These are phyloP conservation scores for Notospermus geniculatus DNA, from an alignment of 1,140 invertebrate species.

Conservation along the genomic window DNA sequence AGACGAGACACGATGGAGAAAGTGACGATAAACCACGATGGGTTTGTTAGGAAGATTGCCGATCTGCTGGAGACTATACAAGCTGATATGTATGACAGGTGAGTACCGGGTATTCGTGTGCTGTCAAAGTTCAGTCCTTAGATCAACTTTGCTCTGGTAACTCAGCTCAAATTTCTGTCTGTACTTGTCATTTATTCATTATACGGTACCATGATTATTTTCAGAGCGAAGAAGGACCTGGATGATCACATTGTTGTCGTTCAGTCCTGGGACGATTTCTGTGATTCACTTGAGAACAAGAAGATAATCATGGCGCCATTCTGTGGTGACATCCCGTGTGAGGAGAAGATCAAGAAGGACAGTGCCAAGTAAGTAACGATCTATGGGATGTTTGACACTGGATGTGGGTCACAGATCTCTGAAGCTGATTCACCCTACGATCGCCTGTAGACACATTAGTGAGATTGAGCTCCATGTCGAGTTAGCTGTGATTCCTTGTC, in stretches of 20 bases:
- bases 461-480: too few relatives aligned
- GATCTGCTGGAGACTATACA: slow-evolving; percentile 83
- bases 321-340: slow-evolving; percentile 85
- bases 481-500: too few relatives aligned
- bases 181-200: too few relatives aligned
- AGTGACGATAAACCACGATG: slow-evolving; percentile 64
- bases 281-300: slow-evolving; percentile 76
- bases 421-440: too few relatives aligned
- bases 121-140: too few relatives aligned
- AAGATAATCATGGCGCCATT: slow-evolving; percentile 90
- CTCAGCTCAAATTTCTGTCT: too few relatives aligned
- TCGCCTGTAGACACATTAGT: too few relatives aligned
- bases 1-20: slow-evolving; percentile 85
- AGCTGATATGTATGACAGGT: slow-evolving; percentile 74
- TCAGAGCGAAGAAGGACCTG: slow-evolving; percentile 74
- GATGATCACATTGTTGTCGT: slow-evolving; percentile 70
- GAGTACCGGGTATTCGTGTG: too few relatives aligned
- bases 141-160: too few relatives aligned
- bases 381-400: too few relatives aligned
- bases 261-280: slow-evolving; percentile 81
- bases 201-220: slow-evolving; percentile 24
- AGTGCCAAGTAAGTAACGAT: slow-evolving; percentile 77
- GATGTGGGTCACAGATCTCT: too few relatives aligned
- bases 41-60: slow-evolving; percentile 61
- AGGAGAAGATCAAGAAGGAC: slow-evolving; percentile 94